Percentiles rank a stretch among this genome's conserved stretches.
phyloP scores from a whole-genome alignment of 2,888 invertebrate species.

The Coleophora deauratella region DNA sequence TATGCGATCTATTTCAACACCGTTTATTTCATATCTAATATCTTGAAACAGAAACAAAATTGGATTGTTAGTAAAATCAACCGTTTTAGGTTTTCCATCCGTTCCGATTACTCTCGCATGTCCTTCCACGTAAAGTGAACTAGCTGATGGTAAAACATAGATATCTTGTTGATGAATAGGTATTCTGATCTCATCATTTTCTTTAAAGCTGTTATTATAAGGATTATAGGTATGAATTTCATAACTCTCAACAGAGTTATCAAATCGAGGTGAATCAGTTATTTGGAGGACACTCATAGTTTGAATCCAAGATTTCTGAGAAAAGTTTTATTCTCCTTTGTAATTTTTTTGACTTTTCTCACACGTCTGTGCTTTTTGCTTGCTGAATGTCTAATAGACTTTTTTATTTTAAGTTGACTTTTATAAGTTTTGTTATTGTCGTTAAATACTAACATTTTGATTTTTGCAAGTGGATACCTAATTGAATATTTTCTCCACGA shows the following conservation, averaged over 20 bases:
- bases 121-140: conserved; percentile 14
- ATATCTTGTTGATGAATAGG: conserved; percentile 16
- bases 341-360: neutral
- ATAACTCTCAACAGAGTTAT: conserved; percentile 15
- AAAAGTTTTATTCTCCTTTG: conserved; percentile 9
- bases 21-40: conserved; percentile 8
- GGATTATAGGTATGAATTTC: conserved; percentile 16
- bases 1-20: conserved; percentile 2
- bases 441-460: conserved; percentile 5
- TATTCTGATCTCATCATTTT: conserved; percentile 18
- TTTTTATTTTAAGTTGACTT: no score
- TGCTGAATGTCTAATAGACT: neutral
- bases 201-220: conserved; percentile 8
- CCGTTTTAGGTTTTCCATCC: conserved; percentile 2
- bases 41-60: conserved; percentile 9
- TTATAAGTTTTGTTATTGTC: neutral
- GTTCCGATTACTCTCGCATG: neutral
- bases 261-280: conserved; percentile 5
- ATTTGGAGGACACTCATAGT: conserved; percentile 12
- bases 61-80: conserved; percentile 4
- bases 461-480: conserved; percentile 1
- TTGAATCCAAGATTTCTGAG: conserved; percentile 14
- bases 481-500: conserved; percentile 4
- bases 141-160: conserved; percentile 15
- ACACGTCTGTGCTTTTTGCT: no score